Conservation (phyloP, 2,888 invertebrate species). For the Macropis europaea region DNA sequence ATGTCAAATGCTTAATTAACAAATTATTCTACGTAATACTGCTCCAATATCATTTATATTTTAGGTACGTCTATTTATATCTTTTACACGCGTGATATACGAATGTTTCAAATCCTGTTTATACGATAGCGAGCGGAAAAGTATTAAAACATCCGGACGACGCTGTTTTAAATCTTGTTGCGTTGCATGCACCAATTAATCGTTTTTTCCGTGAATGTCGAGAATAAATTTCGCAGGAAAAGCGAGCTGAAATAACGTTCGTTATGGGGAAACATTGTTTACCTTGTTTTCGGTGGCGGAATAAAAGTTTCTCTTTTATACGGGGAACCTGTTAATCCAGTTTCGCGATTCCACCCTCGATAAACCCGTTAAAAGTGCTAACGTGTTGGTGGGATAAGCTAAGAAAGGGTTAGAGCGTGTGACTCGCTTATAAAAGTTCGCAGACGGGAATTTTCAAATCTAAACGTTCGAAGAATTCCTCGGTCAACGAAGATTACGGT, state of each 20-base stretch:
- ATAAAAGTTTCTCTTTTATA: conserved; percentile 18
- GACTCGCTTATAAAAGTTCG: not conserved
- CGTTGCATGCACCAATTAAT: not conserved
- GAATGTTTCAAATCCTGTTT: too few species aligned
- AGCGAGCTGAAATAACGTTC: not conserved
- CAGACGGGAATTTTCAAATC: conserved; percentile 19
- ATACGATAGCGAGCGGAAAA: too few species aligned
- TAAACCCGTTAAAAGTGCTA: conserved; percentile 28
- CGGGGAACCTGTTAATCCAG: conserved; percentile 23
- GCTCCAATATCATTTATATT: too few species aligned
- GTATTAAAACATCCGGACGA: too few species aligned
- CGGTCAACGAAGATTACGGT: conserved; percentile 7
- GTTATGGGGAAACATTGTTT: conserved; percentile 14
- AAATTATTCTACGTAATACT: too few species aligned
- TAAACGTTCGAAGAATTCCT: conserved; percentile 11
- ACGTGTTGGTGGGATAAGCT: conserved; percentile 21
- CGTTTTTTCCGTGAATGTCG: not conserved
- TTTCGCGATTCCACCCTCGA: conserved; percentile 17
- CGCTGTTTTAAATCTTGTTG: too few species aligned
- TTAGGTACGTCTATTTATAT: too few species aligned
- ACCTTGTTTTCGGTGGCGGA: not conserved
- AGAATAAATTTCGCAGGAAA: not conserved
- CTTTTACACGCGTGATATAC: too few species aligned
- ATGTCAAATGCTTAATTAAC: too few species aligned
- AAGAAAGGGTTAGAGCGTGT: not conserved